Base-by-base conservation (phyloP, 2,888 invertebrate species). In the Sympetrum striolatum region DNA sequence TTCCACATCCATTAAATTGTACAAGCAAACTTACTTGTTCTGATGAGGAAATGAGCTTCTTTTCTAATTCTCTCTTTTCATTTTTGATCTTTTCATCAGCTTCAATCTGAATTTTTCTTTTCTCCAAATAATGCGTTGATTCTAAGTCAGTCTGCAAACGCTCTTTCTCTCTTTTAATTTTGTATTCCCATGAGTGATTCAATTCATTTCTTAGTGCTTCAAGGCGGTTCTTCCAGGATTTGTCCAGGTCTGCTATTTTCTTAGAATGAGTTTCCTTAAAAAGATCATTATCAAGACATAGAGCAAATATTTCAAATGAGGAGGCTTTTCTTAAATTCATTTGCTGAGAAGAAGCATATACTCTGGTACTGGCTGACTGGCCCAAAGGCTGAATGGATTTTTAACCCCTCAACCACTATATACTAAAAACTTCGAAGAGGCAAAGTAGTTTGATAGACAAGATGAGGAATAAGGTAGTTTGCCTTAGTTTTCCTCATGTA, bases 61-160 rank as follows among this genome's bases (percentile, higher is more conserved):
- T 92, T 14, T 92, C 91, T 18, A 91, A 81, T 22, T 92, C 91
- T 6, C 92, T 79, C 81, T 92, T 93, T 90, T 92, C 92, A n/a
- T 93, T 92, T 92, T 92, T 92, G 90, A 92, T 92, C 22, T 91
- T 91, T 91, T 92, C 92, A 92, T 92, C 91, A 12, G 93, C 92
- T 90, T 93, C 93, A 10, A 93, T 92, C 10, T 92, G 93, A 25
- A 73, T 31, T 53, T 94, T 93, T 90, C 94, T 94, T 91, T 96
- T 94, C 92, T 96, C 96, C 92, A 96, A 96, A 91, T 94, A 94
- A 93, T 96, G 95, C 91, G 95, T 94, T 93, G 95, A 95, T 93
- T 96, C 95, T 92, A 96, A 93, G 93, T 96, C 96, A 91, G 94
- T 93, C 93, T 95, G 96, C 93, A 96, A 94, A 93, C 96, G 94